Conservation (phyloP, 1,140 invertebrate species). For the Aphis craccivora region DNA sequence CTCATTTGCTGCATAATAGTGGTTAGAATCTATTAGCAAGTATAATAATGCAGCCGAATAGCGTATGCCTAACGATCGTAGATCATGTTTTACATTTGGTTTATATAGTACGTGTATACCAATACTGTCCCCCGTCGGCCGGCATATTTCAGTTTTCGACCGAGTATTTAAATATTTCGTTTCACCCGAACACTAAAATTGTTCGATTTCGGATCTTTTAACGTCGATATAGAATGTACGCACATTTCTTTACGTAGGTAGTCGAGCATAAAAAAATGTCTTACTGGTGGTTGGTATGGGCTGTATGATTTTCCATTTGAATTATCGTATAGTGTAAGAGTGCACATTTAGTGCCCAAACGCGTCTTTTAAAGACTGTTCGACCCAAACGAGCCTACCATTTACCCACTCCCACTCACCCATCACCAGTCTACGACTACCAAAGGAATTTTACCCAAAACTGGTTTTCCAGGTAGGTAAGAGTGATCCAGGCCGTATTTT, state of each 20-base stretch:
- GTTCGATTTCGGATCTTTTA: too few species aligned
- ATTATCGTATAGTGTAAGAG: neutral
- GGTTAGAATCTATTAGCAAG: neutral
- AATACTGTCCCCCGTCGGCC: too few species aligned
- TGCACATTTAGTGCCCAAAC: neutral
- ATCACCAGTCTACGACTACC: neutral
- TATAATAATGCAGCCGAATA: neutral
- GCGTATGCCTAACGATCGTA: neutral
- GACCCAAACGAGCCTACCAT: too few species aligned
- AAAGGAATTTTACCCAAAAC: neutral
- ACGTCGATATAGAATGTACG: too few species aligned
- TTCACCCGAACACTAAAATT: too few species aligned
- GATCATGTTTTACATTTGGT: neutral
- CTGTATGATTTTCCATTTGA: neutral
- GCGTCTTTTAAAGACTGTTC: too few species aligned
- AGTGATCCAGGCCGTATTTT: too few species aligned
- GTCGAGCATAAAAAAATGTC: neutral
- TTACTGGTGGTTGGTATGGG: neutral
- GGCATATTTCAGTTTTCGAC: too few species aligned
- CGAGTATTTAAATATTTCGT: too few species aligned
- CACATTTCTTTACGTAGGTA: too few species aligned
- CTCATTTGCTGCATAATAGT: neutral
- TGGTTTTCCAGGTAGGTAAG: neutral
- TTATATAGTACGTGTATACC: too few species aligned
- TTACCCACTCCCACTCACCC: too few species aligned